Evolutionary conservation across 2,113 vertebrate species (phyloP), one percentile per base, ranked within the genome.

Genomic region (Poecilia latipinna): DNA sequence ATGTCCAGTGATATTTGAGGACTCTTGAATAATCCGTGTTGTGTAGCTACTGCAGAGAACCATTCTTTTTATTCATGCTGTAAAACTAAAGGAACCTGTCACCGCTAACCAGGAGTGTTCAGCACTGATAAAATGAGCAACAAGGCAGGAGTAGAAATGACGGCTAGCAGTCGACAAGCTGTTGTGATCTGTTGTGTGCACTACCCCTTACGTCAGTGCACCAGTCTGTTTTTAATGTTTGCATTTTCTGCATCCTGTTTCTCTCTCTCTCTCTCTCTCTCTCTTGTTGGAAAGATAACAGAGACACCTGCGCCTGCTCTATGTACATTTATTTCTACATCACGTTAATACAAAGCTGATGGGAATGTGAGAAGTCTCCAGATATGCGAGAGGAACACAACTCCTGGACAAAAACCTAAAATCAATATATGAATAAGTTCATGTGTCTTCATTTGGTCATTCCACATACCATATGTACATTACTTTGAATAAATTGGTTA

Each of bases 311-410:
- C 82, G 78, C 83, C 87, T 83, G 79, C 79, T 79, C 75, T 72
- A 67, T 89, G 83, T 90, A 88, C 89, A 82, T 88, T 91, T 85
- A 86, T 90, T 90, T 92, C 89, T 85, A 85, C 90, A 70, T 82
- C 84, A 86, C 82, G 54, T 86, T 85, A 83, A 81, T 81, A 61
- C 70, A 86, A 84, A 82, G 74, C 83, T 75, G 82, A 82, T 73
- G 89, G 87, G 73, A 85, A 81, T 74, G 80, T 88, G 87, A 61
- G 86, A 87, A 70, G 80, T 88, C 89, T 71, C 67, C 75, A 51
- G 69, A 57, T 74, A 69, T 86, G 62, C 51, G 78, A 51, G 39
- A 73, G 60, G 28, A 80, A 89, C 61, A 70, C 78, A 77, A 69
- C 68, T 78, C 85, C 83, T 60, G 83, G 83, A 80, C 61, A 80